Evolutionary conservation across 2,888 invertebrate genomes (phyloP).

Genomic region (Eupithecia vulgata): DNA sequence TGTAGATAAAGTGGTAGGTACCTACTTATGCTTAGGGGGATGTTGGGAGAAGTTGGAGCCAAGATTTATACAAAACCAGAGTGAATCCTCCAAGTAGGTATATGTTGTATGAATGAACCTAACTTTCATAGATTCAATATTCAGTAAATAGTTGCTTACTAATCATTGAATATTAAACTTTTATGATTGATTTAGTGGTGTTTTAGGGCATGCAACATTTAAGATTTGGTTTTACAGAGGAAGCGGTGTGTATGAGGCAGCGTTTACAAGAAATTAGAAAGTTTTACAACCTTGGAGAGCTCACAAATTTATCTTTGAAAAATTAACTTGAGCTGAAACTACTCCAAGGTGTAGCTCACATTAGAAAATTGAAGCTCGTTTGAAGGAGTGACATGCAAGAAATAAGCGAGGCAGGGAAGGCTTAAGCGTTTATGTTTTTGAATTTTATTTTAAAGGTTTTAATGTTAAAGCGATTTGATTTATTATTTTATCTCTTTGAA

Average conservation of each 20-base stretch:
- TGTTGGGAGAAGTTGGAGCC: conserved; percentile 25
- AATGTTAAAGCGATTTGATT: background rate
- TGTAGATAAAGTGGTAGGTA: background rate
- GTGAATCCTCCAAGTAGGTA: conserved; percentile 25
- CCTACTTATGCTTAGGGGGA: background rate
- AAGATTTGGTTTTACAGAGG: conserved; percentile 51
- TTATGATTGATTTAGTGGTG: conserved; percentile 46
- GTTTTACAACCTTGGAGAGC: conserved; percentile 13
- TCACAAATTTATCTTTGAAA: background rate
- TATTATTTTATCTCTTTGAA: background rate
- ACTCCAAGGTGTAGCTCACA: conserved; percentile 8
- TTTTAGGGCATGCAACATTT: conserved; percentile 69
- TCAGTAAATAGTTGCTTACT: conserved; percentile 21
- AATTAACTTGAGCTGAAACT: background rate
- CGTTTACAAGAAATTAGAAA: conserved; percentile 10
- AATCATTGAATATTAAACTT: conserved; percentile 49
- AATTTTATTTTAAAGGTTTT: conserved; percentile 3
- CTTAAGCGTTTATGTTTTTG: background rate
- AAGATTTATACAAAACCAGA: conserved; percentile 32
- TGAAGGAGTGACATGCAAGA: conserved; percentile 26
- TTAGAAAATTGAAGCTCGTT: background rate
- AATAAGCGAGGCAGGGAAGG: conserved; percentile 14
- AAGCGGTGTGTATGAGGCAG: conserved; percentile 52
- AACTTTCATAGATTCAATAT: conserved; percentile 31
- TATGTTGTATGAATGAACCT: conserved; percentile 29